These are phyloP conservation scores for Saxidomus purpurata DNA, from an alignment of 1,140 invertebrate genomes.

Conservation along the genomic window DNA sequence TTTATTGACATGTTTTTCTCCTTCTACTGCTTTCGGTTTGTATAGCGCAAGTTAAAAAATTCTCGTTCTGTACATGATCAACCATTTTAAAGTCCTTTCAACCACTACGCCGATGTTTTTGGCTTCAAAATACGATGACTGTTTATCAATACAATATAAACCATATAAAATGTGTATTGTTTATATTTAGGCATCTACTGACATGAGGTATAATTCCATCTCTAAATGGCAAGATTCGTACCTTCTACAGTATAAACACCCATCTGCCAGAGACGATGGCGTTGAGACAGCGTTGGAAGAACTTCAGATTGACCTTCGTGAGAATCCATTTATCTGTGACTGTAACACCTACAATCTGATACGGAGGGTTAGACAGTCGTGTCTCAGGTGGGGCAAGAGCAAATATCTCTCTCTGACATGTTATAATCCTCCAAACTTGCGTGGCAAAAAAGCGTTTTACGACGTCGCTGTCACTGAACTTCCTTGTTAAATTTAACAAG, in stretches of 20 bases:
- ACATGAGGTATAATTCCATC: slow-evolving; percentile 40
- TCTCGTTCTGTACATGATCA: too few species aligned
- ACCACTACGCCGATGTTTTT: too few species aligned
- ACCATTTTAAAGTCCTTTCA: too few species aligned
- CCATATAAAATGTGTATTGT: too few species aligned
- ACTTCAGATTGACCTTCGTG: slow-evolving; percentile 56
- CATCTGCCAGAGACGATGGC: neutral
- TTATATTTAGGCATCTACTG: slow-evolving; percentile 23
- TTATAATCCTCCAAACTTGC: slow-evolving; percentile 50
- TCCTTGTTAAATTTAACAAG: too few species aligned
- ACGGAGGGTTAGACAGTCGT: slow-evolving; percentile 49
- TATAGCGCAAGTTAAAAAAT: too few species aligned
- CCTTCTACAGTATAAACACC: slow-evolving; percentile 41
- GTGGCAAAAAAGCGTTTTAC: slow-evolving; percentile 58
- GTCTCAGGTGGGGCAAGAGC: slow-evolving; percentile 47
- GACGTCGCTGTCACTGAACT: slow-evolving; percentile 64
- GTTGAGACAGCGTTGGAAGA: slow-evolving; percentile 50
- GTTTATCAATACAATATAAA: too few species aligned
- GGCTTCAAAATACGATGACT: too few species aligned
- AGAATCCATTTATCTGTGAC: slow-evolving; percentile 69
- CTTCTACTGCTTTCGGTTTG: too few species aligned
- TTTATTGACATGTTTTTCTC: too few species aligned
- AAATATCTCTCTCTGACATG: slow-evolving; percentile 54
- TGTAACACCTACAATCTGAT: slow-evolving; percentile 67
- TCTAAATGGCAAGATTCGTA: slow-evolving; percentile 39